A percentile compares a stretch with the other conserved stretches of the same genome.
phyloP scores from a whole-genome alignment of 2,888 invertebrate species.

The Halictus quadricinctus region DNA sequence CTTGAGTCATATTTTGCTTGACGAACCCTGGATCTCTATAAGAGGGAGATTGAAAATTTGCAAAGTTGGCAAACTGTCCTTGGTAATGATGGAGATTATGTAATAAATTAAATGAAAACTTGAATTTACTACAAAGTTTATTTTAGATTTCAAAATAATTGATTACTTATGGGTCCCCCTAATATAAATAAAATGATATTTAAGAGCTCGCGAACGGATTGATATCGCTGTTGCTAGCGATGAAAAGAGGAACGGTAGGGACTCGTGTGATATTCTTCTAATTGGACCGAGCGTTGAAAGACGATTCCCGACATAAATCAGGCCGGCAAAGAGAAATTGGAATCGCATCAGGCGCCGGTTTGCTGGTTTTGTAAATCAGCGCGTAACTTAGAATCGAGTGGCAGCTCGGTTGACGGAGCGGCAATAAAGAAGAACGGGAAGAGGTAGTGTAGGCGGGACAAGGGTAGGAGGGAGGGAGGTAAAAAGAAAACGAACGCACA shows the following conservation, averaged over 20 bases:
- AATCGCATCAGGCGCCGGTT: conserved; percentile 53
- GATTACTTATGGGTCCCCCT: too few species aligned
- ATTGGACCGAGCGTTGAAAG: background rate
- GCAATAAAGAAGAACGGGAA: conserved; percentile 67
- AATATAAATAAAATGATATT: background rate
- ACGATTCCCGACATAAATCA: conserved; percentile 27
- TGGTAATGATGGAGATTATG: too few species aligned
- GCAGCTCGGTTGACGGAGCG: conserved; percentile 53
- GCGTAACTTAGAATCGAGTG: conserved; percentile 59
- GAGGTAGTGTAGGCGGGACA: conserved; percentile 26
- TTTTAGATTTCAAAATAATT: too few species aligned
- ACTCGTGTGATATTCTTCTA: background rate
- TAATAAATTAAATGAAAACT: too few species aligned
- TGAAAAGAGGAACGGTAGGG: background rate
- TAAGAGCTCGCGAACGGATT: background rate
- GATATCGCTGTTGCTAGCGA: background rate
- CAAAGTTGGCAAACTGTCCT: too few species aligned
- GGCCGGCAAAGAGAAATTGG: conserved; percentile 43
- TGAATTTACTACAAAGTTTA: too few species aligned
- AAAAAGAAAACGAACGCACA: conserved; percentile 27
- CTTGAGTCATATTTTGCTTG: too few species aligned
- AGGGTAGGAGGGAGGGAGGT: conserved; percentile 56
- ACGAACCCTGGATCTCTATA: too few species aligned
- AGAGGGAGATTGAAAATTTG: too few species aligned
- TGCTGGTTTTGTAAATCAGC: conserved; percentile 67